Conservation (phyloP, 2,113 vertebrate species). For the Oreochromis niloticus region DNA sequence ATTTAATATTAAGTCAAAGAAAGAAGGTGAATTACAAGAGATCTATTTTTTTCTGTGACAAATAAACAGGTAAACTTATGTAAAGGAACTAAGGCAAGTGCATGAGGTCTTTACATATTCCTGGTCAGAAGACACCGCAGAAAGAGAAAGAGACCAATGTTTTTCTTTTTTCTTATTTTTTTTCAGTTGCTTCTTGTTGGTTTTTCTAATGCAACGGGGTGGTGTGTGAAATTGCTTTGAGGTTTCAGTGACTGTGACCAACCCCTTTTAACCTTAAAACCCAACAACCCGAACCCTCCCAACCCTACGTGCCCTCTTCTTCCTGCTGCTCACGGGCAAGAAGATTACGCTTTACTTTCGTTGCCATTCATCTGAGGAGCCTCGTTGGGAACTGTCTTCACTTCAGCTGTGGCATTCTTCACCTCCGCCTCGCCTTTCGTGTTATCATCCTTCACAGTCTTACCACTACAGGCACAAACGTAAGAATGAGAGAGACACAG, state of each 20-base stretch:
- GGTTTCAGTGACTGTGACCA: conserved; percentile 60
- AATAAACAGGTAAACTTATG: background rate
- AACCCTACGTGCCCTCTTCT: background rate
- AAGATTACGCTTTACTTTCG: conserved; percentile 94
- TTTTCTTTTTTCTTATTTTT: conserved; percentile 34
- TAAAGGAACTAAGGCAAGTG: conserved; percentile 72
- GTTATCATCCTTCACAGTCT: conserved; percentile 81
- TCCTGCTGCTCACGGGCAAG: background rate
- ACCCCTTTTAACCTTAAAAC: background rate
- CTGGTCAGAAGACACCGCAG: conserved; percentile 83
- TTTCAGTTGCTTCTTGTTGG: background rate
- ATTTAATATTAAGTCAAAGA: conserved; percentile 10
- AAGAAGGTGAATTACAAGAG: conserved; percentile 16
- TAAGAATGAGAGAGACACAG: background rate
- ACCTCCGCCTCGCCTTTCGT: conserved; percentile 64
- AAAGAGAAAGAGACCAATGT: conserved; percentile 70
- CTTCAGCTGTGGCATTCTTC: conserved; percentile 78
- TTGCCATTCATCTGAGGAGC: conserved; percentile 90
- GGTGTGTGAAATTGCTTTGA: conserved; percentile 46
- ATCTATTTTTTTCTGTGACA: conserved; percentile 1
- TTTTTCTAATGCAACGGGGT: conserved; percentile 50
- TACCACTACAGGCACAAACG: conserved; percentile 66
- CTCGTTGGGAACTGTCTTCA: conserved; percentile 92
- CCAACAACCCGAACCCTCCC: background rate
- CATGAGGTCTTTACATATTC: conserved; percentile 73